Conservation (phyloP, 2,888 invertebrate genomes). For the Steinernema scapterisci region DNA sequence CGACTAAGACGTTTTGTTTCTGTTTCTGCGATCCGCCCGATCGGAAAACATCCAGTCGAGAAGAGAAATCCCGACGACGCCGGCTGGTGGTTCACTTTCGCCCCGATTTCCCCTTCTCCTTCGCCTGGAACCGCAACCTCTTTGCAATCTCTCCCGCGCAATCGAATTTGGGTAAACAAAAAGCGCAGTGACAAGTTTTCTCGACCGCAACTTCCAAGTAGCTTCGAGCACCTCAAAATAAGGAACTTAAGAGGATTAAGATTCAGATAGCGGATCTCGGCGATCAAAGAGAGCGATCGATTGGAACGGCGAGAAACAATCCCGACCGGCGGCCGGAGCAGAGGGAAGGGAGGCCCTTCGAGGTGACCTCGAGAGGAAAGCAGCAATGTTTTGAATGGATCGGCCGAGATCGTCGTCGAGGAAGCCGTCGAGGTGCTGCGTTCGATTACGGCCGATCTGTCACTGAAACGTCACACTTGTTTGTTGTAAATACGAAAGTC, state of each 20-base stretch:
- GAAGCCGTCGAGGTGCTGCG: background rate
- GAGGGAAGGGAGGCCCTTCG: background rate
- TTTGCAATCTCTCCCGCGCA: background rate
- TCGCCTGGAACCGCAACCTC: background rate
- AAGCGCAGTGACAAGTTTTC: background rate
- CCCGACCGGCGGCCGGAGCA: background rate
- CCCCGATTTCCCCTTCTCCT: background rate
- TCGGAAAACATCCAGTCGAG: background rate
- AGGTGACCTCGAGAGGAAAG: slow-evolving; percentile 7
- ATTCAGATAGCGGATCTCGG: background rate
- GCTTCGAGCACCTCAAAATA: background rate
- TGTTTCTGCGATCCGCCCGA: background rate
- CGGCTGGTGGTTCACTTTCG: background rate
- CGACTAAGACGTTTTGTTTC: slow-evolving; percentile 1
- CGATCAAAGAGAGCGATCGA: background rate
- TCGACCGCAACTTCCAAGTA: background rate
- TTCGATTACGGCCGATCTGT: background rate
- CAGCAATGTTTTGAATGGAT: slow-evolving; percentile 24
- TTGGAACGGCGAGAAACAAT: background rate
- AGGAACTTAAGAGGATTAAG: background rate
- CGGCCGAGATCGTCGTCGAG: background rate
- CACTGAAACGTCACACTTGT: slow-evolving; percentile 13
- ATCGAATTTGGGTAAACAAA: background rate
- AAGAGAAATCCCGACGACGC: background rate
- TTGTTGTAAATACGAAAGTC: background rate